Conservation (phyloP, 1,140 invertebrate species). For the Lanistes nyassanus region DNA sequence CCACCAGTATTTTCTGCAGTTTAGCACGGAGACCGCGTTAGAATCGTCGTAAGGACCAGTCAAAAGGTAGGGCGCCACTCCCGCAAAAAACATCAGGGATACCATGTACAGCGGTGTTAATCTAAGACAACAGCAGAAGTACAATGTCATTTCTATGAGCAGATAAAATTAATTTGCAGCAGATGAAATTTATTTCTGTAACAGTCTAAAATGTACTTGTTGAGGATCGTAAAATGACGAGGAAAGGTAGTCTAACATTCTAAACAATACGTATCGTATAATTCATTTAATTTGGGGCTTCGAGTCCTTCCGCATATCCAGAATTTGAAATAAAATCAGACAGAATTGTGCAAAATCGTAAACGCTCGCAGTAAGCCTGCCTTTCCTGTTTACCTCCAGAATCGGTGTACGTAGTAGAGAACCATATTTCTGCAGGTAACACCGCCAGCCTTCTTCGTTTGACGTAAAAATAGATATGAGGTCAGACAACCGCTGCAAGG, state of each 20-base stretch:
- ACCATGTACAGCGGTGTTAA: conserved; percentile 85
- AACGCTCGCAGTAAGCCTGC: background rate
- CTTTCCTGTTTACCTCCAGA: conserved; percentile 2
- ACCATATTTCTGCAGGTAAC: background rate
- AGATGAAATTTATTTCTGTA: background rate
- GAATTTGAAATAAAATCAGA: background rate
- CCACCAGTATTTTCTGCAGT: conserved; percentile 82
- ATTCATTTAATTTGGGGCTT: background rate
- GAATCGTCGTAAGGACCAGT: conserved; percentile 74
- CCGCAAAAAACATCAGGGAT: conserved; percentile 80
- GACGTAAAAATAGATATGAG: background rate
- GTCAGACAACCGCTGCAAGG: conserved; percentile 9
- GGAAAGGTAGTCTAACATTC: background rate
- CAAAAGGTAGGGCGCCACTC: conserved; percentile 75
- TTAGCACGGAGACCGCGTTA: background rate
- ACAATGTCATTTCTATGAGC: background rate
- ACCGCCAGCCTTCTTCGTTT: background rate
- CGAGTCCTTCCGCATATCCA: too few species aligned
- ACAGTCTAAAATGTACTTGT: background rate
- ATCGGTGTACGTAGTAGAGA: conserved; percentile 7
- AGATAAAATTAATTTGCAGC: background rate
- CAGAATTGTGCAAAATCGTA: background rate
- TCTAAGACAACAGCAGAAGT: conserved; percentile 17
- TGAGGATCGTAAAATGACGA: background rate
- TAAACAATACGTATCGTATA: background rate